These are phyloP conservation scores for Microctonus brassicae DNA, from an alignment of 2,888 invertebrate species.

Conservation along the genomic window DNA sequence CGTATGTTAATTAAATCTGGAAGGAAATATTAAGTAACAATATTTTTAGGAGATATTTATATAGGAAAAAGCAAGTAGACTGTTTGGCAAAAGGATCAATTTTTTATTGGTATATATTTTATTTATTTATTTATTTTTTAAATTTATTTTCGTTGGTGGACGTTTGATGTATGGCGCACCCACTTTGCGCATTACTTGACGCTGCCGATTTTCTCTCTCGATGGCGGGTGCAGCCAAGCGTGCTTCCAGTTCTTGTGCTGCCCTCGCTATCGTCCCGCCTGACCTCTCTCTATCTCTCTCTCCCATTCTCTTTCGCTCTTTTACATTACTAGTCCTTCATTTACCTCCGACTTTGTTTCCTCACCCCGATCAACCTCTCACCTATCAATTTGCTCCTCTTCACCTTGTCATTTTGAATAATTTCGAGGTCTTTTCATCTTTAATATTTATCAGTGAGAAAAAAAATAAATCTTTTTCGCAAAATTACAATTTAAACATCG, in stretches of 20 bases:
- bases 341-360: slow-evolving; percentile 4
- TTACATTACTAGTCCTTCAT: slow-evolving; percentile 32
- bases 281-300: slow-evolving; percentile 53
- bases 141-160: slow-evolving; percentile 8
- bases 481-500: too few relatives aligned
- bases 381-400: slow-evolving; percentile 1
- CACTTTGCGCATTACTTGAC: slow-evolving; percentile 37
- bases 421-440: not conserved
- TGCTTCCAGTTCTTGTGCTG: slow-evolving; percentile 66
- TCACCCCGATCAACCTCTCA: too few relatives aligned
- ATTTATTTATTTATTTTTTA: not conserved
- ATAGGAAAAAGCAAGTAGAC: too few relatives aligned
- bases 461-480: too few relatives aligned
- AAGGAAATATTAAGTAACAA: too few relatives aligned
- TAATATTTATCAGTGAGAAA: not conserved
- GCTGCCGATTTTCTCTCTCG: slow-evolving; percentile 45
- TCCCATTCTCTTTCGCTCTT: too few relatives aligned
- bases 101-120: too few relatives aligned
- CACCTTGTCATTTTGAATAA: not conserved
- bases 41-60: too few relatives aligned
- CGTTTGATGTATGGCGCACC: slow-evolving; percentile 31
- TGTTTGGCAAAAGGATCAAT: too few relatives aligned
- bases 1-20: too few relatives aligned
- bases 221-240: slow-evolving; percentile 65
- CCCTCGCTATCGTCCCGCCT: slow-evolving; percentile 55